phyloP scores from a whole-genome alignment of 2,113 vertebrate genomes.

The Phyllostomus hastatus region DNA sequence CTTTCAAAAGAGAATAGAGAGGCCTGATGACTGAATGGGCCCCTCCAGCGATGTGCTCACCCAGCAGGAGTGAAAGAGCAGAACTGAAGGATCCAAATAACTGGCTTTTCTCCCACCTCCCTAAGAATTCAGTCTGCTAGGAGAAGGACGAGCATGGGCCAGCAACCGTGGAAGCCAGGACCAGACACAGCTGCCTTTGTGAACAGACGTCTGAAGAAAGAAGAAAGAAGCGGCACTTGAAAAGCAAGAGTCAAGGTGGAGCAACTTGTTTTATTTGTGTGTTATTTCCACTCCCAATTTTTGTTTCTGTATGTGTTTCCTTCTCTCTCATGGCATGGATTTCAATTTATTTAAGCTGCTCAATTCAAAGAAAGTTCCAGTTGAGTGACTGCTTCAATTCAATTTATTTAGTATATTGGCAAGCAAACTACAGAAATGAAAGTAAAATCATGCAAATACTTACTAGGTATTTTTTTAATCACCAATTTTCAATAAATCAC shows the following conservation, averaged over 20 bases:
- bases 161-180: not conserved
- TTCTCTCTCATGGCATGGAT: not conserved
- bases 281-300: not conserved
- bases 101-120: not conserved
- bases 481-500: not conserved
- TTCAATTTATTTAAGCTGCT: not conserved
- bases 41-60: fast-evolving
- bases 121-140: not conserved
- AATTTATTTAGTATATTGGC: not conserved
- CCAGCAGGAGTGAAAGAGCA: not conserved
- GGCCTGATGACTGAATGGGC: not conserved
- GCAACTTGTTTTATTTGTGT: not conserved
- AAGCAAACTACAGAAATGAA: conserved; percentile 1
- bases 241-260: not conserved
- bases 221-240: not conserved
- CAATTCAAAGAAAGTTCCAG: not conserved
- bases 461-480: not conserved
- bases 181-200: not conserved
- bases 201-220: not conserved
- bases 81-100: not conserved
- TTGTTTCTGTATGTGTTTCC: not conserved
- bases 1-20: not conserved
- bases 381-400: not conserved
- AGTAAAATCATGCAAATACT: not conserved
- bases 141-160: not conserved